Evolutionary conservation across 2,888 invertebrate genomes (phyloP), one percentile per base, ranked within the genome.

Genomic region (Amphiduros pacificus): DNA sequence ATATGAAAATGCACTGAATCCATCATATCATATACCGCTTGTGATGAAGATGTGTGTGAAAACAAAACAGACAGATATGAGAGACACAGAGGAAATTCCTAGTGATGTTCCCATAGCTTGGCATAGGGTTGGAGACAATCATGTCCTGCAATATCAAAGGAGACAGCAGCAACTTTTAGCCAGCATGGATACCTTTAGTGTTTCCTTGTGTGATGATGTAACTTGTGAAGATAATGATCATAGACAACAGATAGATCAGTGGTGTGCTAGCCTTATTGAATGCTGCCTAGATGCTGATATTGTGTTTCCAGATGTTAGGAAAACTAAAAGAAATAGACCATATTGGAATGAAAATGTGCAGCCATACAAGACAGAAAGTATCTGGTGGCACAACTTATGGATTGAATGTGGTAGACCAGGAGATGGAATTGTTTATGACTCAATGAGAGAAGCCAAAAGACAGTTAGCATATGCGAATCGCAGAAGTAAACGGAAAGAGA

Each of bases 301-400:
- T 5, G 5, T 6, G n/a, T 4, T 44, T 6, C 44, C 44, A 44
- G 22, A 22, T 20, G 44, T 44, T 17, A 44, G n/a, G 17, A 17
- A 9, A 20, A 44, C n/a, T 6, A 44, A 44, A 22, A 20, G 9
- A 20, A 22, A n/a, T 44, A 44, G 44, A 17, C 44, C 44, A 5
- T 20, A 44, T 22, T 44, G 44, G 44, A 4, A 4, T 9, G 44
- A 20, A 20, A 22, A 44, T 44, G 44, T 44, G 5, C n/a, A 44
- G 22, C 44, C 44, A 11, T 44, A 9, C 22, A 44, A 44, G 22
- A 22, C n/a, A 20, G 44, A 44, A 6, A 20, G 44, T 44, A n/a
- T 53, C 2, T 53, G 27, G 14, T 53, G 53, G 53, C 53, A 53
- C 22, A 32, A 17, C 17, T n/a, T 53, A 6, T 53, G 53, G 53